These are phyloP conservation scores for Atethmia centrago DNA, from an alignment of 2,888 invertebrate genomes.

Conservation along the genomic window DNA sequence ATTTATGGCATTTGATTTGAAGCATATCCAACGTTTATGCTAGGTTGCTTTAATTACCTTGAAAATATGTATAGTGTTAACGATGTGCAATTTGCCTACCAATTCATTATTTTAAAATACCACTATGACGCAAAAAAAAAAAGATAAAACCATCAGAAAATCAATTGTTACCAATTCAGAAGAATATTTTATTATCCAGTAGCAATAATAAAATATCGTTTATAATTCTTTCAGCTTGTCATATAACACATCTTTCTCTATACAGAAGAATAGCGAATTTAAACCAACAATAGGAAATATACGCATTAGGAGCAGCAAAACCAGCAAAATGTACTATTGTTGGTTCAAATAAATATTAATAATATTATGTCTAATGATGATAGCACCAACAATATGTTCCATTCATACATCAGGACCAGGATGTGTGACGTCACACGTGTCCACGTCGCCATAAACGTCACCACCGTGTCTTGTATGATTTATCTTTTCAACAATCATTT, in stretches of 20 bases:
- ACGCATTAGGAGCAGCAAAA: conserved; percentile 26
- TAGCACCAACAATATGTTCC: conserved; percentile 76
- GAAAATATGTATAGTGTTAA: neutral
- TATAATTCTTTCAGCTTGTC: conserved; percentile 15
- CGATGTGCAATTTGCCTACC: neutral
- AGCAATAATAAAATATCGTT: conserved; percentile 14
- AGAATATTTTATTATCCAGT: conserved; percentile 5
- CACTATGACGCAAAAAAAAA: neutral
- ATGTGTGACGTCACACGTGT: conserved; percentile 69
- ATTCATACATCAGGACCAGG: conserved; percentile 71
- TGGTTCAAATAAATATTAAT: conserved; percentile 75
- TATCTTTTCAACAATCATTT: conserved; percentile 90
- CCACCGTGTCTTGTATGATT: conserved; percentile 86
- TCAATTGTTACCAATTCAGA: neutral
- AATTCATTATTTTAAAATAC: neutral
- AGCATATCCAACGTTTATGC: no score
- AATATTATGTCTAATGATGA: conserved; percentile 77
- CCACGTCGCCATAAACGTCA: conserved; percentile 84
- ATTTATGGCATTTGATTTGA: neutral
- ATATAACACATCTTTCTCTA: neutral
- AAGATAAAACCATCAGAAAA: conserved; percentile 7
- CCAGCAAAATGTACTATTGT: conserved; percentile 59
- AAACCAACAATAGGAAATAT: conserved; percentile 47
- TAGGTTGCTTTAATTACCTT: neutral
- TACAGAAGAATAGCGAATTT: conserved; percentile 28